Conservation (phyloP, 2,113 vertebrate species). For the Phylloscopus trochiloides region DNA sequence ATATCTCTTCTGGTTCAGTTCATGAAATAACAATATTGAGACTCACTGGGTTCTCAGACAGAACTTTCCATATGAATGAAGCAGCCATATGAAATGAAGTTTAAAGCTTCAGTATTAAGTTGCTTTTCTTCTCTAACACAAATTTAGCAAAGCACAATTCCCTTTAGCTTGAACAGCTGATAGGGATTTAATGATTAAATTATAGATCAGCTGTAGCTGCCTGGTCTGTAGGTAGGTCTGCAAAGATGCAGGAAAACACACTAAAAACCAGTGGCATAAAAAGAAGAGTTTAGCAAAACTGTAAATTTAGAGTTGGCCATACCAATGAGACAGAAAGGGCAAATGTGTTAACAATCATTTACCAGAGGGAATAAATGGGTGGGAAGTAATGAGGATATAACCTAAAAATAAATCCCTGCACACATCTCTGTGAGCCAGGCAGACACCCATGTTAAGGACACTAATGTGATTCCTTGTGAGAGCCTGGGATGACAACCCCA, state of each 20-base stretch:
- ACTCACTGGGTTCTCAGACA: not conserved
- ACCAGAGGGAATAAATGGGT: not conserved
- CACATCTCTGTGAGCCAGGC: not conserved
- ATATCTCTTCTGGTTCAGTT: not conserved
- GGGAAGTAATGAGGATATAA: not conserved
- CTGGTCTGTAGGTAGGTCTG: not conserved
- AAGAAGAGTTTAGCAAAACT: not conserved
- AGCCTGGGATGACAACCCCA: not conserved
- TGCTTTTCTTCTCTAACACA: not conserved
- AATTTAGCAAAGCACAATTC: not conserved
- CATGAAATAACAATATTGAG: not conserved
- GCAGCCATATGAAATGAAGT: not conserved
- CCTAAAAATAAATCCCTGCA: slow-evolving; percentile 17
- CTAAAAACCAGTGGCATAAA: not conserved
- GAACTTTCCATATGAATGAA: not conserved
- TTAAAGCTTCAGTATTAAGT: not conserved
- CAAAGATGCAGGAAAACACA: not conserved
- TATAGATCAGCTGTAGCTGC: not conserved
- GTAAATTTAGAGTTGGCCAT: not conserved
- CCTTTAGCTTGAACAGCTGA: not conserved
- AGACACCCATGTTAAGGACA: not conserved
- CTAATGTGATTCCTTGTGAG: slow-evolving; percentile 3
- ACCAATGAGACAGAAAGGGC: not conserved
- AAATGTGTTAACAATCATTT: not conserved
- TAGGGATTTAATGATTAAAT: not conserved